Base-by-base conservation (phyloP, 53 echinoderm and acorn worm species). In the Holothuria scabra region DNA sequence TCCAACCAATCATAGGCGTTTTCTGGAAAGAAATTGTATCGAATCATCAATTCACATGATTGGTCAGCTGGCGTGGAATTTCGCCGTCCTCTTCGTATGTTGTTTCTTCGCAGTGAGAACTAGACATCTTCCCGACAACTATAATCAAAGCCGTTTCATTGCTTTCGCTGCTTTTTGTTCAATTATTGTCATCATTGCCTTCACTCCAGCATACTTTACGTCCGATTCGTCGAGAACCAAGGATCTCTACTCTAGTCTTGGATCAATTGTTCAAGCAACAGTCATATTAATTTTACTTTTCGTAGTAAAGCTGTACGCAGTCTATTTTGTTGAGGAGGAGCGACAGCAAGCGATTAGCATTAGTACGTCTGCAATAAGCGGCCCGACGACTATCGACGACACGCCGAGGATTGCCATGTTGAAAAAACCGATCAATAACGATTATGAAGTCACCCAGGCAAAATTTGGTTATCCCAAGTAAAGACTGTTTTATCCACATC, bases 81-180 rank as follows among this genome's bases (percentile, higher is more conserved):
- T 90, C 46, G 21, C 85, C 38, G 34, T 91, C 3, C 83, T 93
- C 0, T 20, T 91, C 9, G 74, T 85, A 16, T 93, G 93, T 56
- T 87, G 88, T 21, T 76, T 44, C 23, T 88, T 91, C 24, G 93
- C 93, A 1, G 87, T 93, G 44, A 81, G 80, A 46, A 82, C 93
- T 0, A 85, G 93, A 10, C 88, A 91, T 57, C 91, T 93, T 20
- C 93, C 93, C 20, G 91, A 61, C 52, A 93, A 93, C 71, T 93
- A 93, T 80, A 93, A 93, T 86, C 91, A 93, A 34, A 87, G 90
- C 28, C 93, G 93, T 26, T 93, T 93, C 78, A 93, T 93, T 46
- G 88, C 88, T 69, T 28, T 93, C 5, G 90, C 84, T 30, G 93
- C 78, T 41, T 41, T 41, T 10, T 41, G 28, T 93, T 85, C 88